These are phyloP conservation scores for Teleopsis dalmanni DNA, from an alignment of 1,140 invertebrate species.

Conservation along the genomic window DNA sequence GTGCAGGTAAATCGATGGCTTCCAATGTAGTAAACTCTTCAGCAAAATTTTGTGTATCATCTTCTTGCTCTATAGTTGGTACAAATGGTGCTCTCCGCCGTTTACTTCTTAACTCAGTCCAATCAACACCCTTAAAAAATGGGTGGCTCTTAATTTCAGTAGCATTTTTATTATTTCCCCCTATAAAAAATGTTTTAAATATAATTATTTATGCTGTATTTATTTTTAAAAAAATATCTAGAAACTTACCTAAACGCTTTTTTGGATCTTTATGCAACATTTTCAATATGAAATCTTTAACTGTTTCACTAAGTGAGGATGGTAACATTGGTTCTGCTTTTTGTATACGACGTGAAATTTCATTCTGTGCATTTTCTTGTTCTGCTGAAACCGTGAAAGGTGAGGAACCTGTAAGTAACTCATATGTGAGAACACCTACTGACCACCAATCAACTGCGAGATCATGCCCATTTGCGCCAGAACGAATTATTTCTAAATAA, in stretches of 20 bases:
- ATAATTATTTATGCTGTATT: neutral
- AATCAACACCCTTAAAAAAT: conserved; percentile 75
- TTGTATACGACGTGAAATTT: conserved; percentile 87
- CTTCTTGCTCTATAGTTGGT: conserved; percentile 68
- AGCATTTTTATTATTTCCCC: conserved; percentile 72
- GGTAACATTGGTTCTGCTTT: conserved; percentile 81
- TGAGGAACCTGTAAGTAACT: conserved; percentile 91
- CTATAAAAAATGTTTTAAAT: conserved; percentile 2
- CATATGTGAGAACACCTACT: conserved; percentile 92
- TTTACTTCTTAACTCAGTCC: conserved; percentile 66
- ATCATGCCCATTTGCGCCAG: conserved; percentile 77
- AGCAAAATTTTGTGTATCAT: conserved; percentile 93
- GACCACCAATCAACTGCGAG: conserved; percentile 97
- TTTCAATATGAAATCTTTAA: conserved; percentile 58
- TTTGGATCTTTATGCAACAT: conserved; percentile 84
- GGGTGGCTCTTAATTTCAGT: conserved; percentile 77
- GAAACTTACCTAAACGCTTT: conserved; percentile 57
- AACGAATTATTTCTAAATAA: conserved; percentile 67
- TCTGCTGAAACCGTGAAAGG: conserved; percentile 97
- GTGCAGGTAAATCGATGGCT: conserved; percentile 82
- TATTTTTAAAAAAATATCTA: neutral
- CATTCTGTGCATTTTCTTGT: conserved; percentile 83
- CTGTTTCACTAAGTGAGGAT: conserved; percentile 52
- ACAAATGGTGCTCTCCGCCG: conserved; percentile 73
- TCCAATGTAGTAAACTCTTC: conserved; percentile 91